Conservation (phyloP, 1,140 invertebrate species). For the Polypedilum pembai region DNA sequence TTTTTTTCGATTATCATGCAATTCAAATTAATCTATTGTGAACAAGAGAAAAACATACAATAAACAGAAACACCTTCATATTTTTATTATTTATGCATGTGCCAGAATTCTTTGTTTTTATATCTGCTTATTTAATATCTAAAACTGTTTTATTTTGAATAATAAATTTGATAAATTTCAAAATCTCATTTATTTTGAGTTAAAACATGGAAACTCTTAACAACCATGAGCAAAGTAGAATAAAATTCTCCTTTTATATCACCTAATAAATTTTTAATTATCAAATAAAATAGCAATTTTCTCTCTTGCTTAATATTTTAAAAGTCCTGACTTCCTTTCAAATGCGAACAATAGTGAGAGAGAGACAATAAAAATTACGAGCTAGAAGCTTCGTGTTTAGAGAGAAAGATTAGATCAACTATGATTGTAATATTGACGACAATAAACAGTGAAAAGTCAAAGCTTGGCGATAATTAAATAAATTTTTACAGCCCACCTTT, state of each 20-base stretch:
- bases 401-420: background rate
- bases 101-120: too few species aligned
- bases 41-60: too few species aligned
- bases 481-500: constrained; percentile 5
- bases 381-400: constrained; percentile 14
- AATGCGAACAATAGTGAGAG: background rate
- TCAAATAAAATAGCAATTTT: constrained; percentile 19
- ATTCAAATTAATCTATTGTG: too few species aligned
- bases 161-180: too few species aligned
- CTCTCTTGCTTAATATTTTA: background rate
- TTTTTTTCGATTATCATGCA: too few species aligned
- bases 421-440: constrained; percentile 11
- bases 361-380: constrained; percentile 6
- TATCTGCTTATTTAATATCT: too few species aligned
- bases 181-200: too few species aligned
- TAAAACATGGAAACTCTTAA: too few species aligned
- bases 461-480: background rate
- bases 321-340: background rate
- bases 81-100: too few species aligned
- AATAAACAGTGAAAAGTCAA: background rate
- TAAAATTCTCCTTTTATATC: background rate
- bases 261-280: constrained; percentile 9
- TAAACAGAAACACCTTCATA: too few species aligned
- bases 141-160: too few species aligned
- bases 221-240: background rate